phyloP scores from a whole-genome alignment of 2,113 vertebrate genomes.

The Oceanodroma tethys region DNA sequence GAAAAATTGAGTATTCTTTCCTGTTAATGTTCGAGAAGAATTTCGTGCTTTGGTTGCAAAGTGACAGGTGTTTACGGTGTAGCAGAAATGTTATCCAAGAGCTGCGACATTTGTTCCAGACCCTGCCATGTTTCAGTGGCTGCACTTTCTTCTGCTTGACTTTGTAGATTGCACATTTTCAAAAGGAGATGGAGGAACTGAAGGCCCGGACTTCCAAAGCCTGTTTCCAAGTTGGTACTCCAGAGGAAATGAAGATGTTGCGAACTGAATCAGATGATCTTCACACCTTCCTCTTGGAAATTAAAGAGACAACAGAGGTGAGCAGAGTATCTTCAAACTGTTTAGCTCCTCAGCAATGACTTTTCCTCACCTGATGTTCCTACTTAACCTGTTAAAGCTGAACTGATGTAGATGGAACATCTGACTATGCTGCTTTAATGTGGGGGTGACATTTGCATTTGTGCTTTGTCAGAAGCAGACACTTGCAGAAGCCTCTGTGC shows the following conservation, averaged over 20 bases:
- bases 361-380: not conserved
- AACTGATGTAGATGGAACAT: not conserved
- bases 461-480: not conserved
- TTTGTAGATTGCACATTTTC: constrained; percentile 89
- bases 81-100: not conserved
- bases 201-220: constrained; percentile 81
- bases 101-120: not conserved
- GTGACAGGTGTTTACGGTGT: not conserved
- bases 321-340: not conserved
- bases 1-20: not conserved
- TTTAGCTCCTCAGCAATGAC: not conserved
- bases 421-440: not conserved
- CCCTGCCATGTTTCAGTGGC: not conserved
- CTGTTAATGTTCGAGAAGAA: not conserved
- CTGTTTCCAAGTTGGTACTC: constrained; percentile 84
- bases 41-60: not conserved
- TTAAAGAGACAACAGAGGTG: constrained; percentile 95
- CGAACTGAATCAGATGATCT: constrained; percentile 83
- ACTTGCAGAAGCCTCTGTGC: not conserved
- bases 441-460: not conserved
- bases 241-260: constrained; percentile 86
- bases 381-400: not conserved
- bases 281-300: constrained; percentile 87
- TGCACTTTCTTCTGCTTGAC: not conserved
- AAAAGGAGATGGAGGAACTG: constrained; percentile 92